phyloP scores from a whole-genome alignment of 2,888 invertebrate species.

The Lacanobia wlatinum region DNA sequence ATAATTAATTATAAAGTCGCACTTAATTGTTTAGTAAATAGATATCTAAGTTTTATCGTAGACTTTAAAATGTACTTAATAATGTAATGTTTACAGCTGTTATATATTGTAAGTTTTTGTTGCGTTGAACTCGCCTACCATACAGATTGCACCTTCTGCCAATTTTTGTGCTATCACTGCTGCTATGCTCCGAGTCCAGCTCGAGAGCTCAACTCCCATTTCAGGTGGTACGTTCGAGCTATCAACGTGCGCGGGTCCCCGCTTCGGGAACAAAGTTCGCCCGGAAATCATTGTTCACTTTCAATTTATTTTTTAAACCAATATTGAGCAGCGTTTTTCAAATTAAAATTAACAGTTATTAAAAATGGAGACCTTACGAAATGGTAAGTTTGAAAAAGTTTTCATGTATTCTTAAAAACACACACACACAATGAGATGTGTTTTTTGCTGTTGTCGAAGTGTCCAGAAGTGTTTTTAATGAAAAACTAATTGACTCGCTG shows the following conservation, averaged over 20 bases:
- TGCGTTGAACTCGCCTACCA: not conserved
- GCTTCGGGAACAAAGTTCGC: too few species aligned
- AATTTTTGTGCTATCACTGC: too few species aligned
- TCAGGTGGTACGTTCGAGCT: too few species aligned
- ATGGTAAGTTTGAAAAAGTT: not conserved
- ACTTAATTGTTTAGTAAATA: not conserved
- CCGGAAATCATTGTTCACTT: too few species aligned
- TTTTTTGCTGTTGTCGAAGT: not conserved
- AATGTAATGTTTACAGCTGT: not conserved
- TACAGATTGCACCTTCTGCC: too few species aligned
- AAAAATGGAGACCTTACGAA: not conserved
- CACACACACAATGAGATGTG: not conserved
- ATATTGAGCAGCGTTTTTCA: too few species aligned
- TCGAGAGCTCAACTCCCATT: too few species aligned
- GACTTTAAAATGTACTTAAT: not conserved
- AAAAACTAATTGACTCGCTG: too few species aligned
- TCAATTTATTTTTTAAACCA: too few species aligned
- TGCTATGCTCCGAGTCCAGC: too few species aligned
- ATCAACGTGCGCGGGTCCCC: too few species aligned
- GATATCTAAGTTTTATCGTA: not conserved
- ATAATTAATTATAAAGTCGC: too few species aligned
- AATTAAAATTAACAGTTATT: not conserved
- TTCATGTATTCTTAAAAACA: not conserved
- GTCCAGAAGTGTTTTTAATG: not conserved
- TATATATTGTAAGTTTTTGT: not conserved